Base-by-base conservation (phyloP, 1,140 invertebrate genomes). In the Coenobita brevimanus region DNA sequence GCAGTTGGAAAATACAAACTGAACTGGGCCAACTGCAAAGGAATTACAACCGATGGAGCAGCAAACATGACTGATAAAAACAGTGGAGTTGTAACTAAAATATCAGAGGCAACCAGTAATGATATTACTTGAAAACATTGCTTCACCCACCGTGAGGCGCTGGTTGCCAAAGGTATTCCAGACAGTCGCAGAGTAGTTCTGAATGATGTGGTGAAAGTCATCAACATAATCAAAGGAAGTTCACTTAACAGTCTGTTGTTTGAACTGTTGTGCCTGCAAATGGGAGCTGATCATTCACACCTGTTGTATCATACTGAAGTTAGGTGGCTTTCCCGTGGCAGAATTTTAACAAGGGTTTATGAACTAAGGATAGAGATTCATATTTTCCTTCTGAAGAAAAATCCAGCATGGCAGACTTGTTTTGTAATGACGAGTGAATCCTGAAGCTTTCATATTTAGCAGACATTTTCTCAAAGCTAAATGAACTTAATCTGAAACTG, bases 401-500 rank as follows among this genome's bases (percentile, higher is more conserved):
- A 57, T 73, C 69, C 33, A 3, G n/a, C n/a, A 57, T 60, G 17
- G 41, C 76, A n/a, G n/a, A n/a, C n/a, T n/a, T n/a, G n/a, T n/a
- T n/a, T n/a, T n/a, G n/a, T n/a, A n/a, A n/a, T n/a, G 76, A 79
- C 33, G 46, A 54, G n/a, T 79, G 41, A 50, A 46, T 79, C 17
- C 4, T 6, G 50, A n/a, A 79, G 41, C 43, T 79, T 21, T 79
- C 76, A 54, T 79, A 79, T 79, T 3, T 54, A 54, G 76, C 76
- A n/a, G n/a, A n/a, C n/a, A n/a, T n/a, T n/a, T n/a, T n/a, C n/a
- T n/a, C n/a, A n/a, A n/a, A n/a, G n/a, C 41, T 54, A 8, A 79
- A 79, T 54, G 41, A 79, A 54, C 76, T 79, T 79, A 54, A 79
- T 79, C 46, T 79, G 33, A 15, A 79, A 79, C 41, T 79, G 27